A percentile compares a stretch with the other conserved stretches of the same genome.
Evolutionary conservation across 2,888 invertebrate genomes (phyloP).

Genomic region (Thereva unica): DNA sequence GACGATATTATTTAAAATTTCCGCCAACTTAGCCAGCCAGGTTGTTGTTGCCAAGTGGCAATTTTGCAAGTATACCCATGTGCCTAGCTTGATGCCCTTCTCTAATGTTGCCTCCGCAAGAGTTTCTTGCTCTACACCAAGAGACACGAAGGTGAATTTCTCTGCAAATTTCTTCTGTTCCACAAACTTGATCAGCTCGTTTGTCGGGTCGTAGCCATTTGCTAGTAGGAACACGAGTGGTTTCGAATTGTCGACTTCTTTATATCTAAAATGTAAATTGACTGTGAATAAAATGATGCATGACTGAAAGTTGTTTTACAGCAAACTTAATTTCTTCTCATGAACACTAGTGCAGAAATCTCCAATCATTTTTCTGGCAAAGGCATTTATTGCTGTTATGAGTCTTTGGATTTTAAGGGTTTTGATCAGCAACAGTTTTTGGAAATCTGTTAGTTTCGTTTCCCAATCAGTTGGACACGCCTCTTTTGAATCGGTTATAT

Average conservation of each 20-base stretch:
- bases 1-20: constrained; percentile 72
- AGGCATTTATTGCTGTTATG: constrained; percentile 79
- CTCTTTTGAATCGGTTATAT: constrained; percentile 57
- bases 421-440: constrained; percentile 80
- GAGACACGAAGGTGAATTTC: constrained; percentile 77
- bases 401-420: constrained; percentile 79
- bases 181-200: constrained; percentile 80
- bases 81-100: constrained; percentile 70
- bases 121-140: constrained; percentile 88
- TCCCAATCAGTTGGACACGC: constrained; percentile 65
- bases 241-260: constrained; percentile 70
- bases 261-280: too few species aligned
- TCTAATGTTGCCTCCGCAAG: constrained; percentile 81
- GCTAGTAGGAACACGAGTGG: constrained; percentile 87
- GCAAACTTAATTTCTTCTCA: constrained; percentile 59
- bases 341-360: constrained; percentile 78
- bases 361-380: constrained; percentile 77
- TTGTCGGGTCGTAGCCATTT: constrained; percentile 87
- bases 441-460: constrained; percentile 67
- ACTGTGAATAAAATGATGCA: too few species aligned
- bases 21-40: constrained; percentile 87
- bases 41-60: constrained; percentile 86
- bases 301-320: constrained; percentile 48
- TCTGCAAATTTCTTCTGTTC: constrained; percentile 72
- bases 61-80: constrained; percentile 92